Evolutionary conservation across 2,113 vertebrate species (phyloP).

Genomic region (Prinia subflava): DNA sequence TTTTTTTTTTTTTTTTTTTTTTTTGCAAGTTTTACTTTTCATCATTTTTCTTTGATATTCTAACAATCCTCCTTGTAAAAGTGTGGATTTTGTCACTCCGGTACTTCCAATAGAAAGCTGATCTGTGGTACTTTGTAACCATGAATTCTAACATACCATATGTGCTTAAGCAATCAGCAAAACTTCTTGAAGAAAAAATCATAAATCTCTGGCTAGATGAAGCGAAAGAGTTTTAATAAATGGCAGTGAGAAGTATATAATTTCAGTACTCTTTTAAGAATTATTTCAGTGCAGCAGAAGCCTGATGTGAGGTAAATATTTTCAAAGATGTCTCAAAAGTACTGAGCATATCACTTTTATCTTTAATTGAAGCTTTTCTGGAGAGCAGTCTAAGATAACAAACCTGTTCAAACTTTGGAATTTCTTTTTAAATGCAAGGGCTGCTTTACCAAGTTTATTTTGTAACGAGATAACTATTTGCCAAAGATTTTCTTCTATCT

Average conservation of each 20-base stretch:
- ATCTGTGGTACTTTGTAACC: neutral
- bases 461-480: neutral
- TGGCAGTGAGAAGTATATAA: neutral
- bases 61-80: neutral
- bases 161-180: neutral
- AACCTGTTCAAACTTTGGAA: neutral
- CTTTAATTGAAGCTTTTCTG: neutral
- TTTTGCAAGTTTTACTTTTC: neutral
- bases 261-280: neutral
- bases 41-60: neutral
- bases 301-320: neutral
- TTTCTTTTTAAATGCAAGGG: neutral
- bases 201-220: neutral
- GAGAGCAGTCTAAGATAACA: neutral
- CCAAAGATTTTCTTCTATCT: neutral
- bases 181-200: neutral
- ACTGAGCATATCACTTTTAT: neutral
- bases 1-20: neutral
- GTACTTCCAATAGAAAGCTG: neutral
- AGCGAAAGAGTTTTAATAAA: neutral
- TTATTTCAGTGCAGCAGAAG: neutral
- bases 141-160: neutral
- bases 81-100: neutral
- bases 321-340: neutral
- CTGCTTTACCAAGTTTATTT: neutral